Evolutionary conservation across 2,797 vertebrate genomes (phyloP).

Genomic region (Loriculus beryllinus): DNA sequence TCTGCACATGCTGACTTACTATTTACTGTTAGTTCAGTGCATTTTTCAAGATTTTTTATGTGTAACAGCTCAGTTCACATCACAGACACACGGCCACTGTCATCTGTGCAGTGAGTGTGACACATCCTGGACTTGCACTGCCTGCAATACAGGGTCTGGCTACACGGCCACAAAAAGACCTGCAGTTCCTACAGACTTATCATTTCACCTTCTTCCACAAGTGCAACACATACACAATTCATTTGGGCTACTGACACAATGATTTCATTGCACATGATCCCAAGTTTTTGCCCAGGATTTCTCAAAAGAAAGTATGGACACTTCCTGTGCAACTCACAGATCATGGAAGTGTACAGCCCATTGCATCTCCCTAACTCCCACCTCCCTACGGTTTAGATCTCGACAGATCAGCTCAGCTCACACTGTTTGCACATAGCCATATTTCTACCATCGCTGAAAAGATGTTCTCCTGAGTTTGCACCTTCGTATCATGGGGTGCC

Average conservation of each 20-base stretch:
- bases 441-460: background rate
- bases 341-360: background rate
- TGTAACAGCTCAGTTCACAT: background rate
- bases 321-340: background rate
- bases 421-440: background rate
- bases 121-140: background rate
- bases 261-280: background rate
- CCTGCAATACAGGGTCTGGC: rapidly evolving
- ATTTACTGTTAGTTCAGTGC: background rate
- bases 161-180: background rate
- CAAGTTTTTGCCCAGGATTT: background rate
- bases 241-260: background rate
- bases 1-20: background rate
- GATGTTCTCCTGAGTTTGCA: background rate
- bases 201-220: background rate
- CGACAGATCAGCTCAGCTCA: background rate
- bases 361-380: background rate
- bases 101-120: background rate
- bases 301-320: background rate
- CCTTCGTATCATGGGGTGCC: rapidly evolving
- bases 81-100: background rate
- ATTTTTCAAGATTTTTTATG: background rate
- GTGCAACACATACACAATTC: rapidly evolving
- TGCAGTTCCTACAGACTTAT: background rate
- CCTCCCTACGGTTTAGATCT: background rate